Evolutionary conservation across 2,888 invertebrate genomes (phyloP), one percentile per base, ranked within the genome.

Genomic region (Phoronis australis): DNA sequence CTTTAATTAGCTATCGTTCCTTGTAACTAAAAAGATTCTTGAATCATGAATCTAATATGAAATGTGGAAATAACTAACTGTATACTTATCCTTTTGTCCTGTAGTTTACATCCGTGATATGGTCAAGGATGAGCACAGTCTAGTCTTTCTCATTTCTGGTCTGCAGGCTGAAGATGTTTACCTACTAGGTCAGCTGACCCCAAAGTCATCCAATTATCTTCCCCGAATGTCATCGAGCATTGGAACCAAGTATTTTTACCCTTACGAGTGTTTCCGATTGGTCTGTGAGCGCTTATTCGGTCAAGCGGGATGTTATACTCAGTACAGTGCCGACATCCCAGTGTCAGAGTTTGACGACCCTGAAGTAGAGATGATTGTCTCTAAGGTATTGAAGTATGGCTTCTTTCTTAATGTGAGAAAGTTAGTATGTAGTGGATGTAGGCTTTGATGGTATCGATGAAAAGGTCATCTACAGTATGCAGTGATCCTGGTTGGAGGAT

Each of bases 211-310:
- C 1, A 39, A 46, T 12, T 65, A 51, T 43, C 48, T 67, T 23
- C 64, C 64, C 5, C 31, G 53, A 18, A n/a, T n/a, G n/a, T n/a
- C n/a, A n/a, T n/a, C n/a, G n/a, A n/a, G n/a, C n/a, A 52, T 62
- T 9, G 57, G 55, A 2, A 40, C 37, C 12, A 47, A 45, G 9
- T 53, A 56, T 15, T 62, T 61, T 42, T 66, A 57, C 44, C 46
- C 57, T 1, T 61, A 60, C 40, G 51, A 59, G 42, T 70, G 70
- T 50, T 57, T 64, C 23, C 52, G 64, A 18, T 55, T 67, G 23
- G 57, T 57, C 4, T 70, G 70, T 62, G 68, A 70, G 47, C 54
- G 57, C 21, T 57, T 70, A 45, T 67, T 54, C 49, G 63, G 65
- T n/a, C 57, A 60, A 22, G 57, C 61, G 4, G 52, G 52, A 15